These are phyloP conservation scores for Rhinatrema bivittatum DNA, from an alignment of 2,797 vertebrate species.

Conservation along the genomic window DNA sequence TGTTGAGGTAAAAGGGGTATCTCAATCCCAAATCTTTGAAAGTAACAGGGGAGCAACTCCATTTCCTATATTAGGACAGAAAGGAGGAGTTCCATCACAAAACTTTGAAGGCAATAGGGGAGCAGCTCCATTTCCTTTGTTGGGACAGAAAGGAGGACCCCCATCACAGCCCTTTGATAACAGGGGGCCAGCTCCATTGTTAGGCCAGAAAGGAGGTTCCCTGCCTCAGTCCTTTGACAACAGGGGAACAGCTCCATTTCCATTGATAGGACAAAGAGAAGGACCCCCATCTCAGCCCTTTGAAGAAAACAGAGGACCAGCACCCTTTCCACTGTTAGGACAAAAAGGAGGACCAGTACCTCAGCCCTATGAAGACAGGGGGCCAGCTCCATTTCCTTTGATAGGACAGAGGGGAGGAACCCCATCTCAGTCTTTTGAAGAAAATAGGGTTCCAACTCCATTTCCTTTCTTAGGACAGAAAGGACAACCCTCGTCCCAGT, in stretches of 20 bases:
- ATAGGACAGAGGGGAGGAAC: too few species aligned
- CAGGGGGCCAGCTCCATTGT: background rate
- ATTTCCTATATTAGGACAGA: conserved; percentile 34
- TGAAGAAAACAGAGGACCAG: background rate
- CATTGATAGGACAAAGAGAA: background rate
- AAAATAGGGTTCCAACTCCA: too few species aligned
- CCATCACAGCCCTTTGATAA: background rate
- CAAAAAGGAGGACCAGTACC: conserved; percentile 46
- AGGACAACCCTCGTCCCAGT: too few species aligned
- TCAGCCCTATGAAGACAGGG: background rate
- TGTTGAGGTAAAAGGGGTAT: conserved; percentile 30
- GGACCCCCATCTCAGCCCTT: background rate
- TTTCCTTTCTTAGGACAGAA: too few species aligned
- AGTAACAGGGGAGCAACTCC: conserved; percentile 23
- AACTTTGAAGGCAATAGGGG: too few species aligned
- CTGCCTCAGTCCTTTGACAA: background rate
- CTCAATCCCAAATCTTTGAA: conserved; percentile 30
- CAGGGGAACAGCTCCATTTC: too few species aligned
- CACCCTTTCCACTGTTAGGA: background rate
- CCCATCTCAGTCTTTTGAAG: too few species aligned
- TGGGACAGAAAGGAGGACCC: background rate
- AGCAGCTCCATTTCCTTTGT: too few species aligned
- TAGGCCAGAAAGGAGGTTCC: conserved; percentile 54
- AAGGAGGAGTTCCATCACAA: too few species aligned
- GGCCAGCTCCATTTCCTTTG: background rate